A percentile compares a stretch with the other conserved stretches of the same genome.
phyloP scores from a whole-genome alignment of 2,797 vertebrate species.

The Erithacus rubecula region DNA sequence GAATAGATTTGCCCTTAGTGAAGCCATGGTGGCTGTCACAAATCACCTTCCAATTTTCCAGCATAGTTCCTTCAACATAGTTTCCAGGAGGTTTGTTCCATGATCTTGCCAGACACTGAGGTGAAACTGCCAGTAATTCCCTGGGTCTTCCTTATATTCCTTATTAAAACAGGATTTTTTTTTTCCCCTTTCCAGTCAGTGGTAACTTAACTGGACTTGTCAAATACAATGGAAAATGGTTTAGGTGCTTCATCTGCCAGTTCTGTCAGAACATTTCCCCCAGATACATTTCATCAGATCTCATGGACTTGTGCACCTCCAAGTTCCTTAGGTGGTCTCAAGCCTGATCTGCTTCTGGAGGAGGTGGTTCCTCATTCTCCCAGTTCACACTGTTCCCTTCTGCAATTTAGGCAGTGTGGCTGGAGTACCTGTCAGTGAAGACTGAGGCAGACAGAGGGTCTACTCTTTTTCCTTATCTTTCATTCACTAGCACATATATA shows the following conservation, averaged over 20 bases:
- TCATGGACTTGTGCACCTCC: not conserved
- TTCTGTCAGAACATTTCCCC: not conserved
- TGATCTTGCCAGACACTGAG: not conserved
- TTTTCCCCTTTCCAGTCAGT: not conserved
- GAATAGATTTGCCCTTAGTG: not conserved
- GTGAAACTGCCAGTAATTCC: not conserved
- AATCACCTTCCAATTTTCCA: not conserved
- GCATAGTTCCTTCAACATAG: not conserved
- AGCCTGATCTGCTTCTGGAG: not conserved
- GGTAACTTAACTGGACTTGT: not conserved
- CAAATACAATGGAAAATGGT: accelerated
- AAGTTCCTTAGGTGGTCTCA: not conserved
- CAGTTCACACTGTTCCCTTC: not conserved
- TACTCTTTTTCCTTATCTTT: not conserved
- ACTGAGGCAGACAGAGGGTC: not conserved
- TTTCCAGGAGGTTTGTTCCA: not conserved
- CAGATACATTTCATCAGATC: not conserved
- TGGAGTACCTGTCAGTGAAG: not conserved
- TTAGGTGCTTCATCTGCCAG: not conserved
- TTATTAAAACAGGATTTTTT: not conserved
- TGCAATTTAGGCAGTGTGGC: not conserved
- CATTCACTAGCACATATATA: not conserved
- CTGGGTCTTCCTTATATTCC: not conserved
- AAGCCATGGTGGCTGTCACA: not conserved
- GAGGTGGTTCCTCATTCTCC: not conserved